Percentiles rank a stretch among this genome's conserved stretches.
phyloP scores from a whole-genome alignment of 1,140 invertebrate genomes.

The Mylabris phalerata region DNA sequence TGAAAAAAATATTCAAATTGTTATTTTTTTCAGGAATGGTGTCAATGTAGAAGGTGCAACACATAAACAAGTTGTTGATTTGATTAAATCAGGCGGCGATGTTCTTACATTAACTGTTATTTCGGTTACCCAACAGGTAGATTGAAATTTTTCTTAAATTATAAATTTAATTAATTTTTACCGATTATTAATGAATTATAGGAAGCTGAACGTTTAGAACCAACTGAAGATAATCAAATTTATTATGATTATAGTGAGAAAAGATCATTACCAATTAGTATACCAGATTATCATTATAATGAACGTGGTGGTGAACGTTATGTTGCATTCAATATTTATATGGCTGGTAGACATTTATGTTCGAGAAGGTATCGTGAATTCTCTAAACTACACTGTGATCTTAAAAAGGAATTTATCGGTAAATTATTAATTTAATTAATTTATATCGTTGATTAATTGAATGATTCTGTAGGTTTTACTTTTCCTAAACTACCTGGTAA shows the following conservation, averaged over 20 bases:
- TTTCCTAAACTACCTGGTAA: slow-evolving; percentile 98
- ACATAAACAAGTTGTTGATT: slow-evolving; percentile 97
- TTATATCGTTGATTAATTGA: background rate
- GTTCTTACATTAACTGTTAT: slow-evolving; percentile 92
- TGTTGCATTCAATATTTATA: slow-evolving; percentile 97
- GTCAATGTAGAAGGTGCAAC: slow-evolving; percentile 97
- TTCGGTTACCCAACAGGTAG: slow-evolving; percentile 84
- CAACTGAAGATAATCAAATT: slow-evolving; percentile 77
- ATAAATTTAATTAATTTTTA: too few species aligned
- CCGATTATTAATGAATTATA: slow-evolving; percentile 39
- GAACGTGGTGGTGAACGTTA: slow-evolving; percentile 81
- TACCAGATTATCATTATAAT: slow-evolving; percentile 88
- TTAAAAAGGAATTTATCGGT: slow-evolving; percentile 94
- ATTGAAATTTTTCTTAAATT: too few species aligned
- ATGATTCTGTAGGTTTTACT: slow-evolving; percentile 62
- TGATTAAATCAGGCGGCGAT: slow-evolving; percentile 98
- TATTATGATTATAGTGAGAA: slow-evolving; percentile 98
- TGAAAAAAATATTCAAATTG: too few species aligned
- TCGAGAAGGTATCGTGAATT: slow-evolving; percentile 95
- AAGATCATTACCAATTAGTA: slow-evolving; percentile 93
- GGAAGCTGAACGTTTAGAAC: slow-evolving; percentile 80
- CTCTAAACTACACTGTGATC: slow-evolving; percentile 75
- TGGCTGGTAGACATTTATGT: slow-evolving; percentile 96
- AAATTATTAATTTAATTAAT: slow-evolving; percentile 9
- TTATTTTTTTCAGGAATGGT: slow-evolving; percentile 67